Evolutionary conservation across 2,888 invertebrate species (phyloP), one percentile per base, ranked within the genome.

Genomic region (Agapostemon virescens): DNA sequence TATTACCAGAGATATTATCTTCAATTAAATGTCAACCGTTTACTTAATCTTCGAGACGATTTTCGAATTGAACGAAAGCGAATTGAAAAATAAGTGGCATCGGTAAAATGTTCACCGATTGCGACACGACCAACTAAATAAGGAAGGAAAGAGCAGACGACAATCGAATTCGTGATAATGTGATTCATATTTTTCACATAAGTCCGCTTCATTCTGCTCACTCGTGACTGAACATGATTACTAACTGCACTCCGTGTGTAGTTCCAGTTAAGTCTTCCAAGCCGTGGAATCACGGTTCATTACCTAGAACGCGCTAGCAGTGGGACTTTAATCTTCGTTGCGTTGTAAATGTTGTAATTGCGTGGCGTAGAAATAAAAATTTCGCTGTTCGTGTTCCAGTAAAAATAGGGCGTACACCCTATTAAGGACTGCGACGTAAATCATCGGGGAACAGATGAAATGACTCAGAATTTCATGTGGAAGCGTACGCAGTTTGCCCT

Each of bases 401-500:
- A 75, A 79, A 81, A 74, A 79, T 66, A 69, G 13, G 49, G n/a
- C 38, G 55, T 55, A 33, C 52, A 52, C 77, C 77, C 81, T 77
- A 77, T 83, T 72, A 71, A 75, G 77, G 30, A 23, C 40, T 15
- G 38, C 75, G 82, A 81, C 81, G 81, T 67, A 67, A 67, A 77
- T 72, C 30, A 64, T 42, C 58, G 26, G 55, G 23, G 52, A 42
- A 52, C 30, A 36, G n/a, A 15, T 55, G 26, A 69, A 69, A 55
- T 83, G 81, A 83, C 33, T 83, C 83, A 79, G 81, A 83, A 77
- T 83, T 79, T 80, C 75, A 45, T 58, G 63, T 68, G 30, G 38
- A 9, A 49, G 20, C 45, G 23, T 17, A 20, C 33, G 26, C 36
- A 30, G 20, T 40, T 67, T 63, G 63, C 40, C 68, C 61, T 30